Base-by-base conservation (phyloP, 1,140 invertebrate genomes). In the Potamilus streckersoni region DNA sequence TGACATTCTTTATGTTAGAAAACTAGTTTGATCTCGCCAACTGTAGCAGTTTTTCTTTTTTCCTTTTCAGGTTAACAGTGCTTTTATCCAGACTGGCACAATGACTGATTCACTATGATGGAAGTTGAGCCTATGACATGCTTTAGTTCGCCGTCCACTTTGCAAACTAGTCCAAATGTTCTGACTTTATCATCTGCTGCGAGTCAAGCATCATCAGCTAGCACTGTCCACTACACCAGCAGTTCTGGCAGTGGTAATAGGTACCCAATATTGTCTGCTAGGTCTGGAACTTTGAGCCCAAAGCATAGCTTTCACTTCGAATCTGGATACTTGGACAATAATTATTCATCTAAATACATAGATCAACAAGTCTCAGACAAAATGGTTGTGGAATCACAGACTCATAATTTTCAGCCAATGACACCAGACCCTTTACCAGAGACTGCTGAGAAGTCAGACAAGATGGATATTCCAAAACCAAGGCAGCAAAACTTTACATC, bases 71-170 rank as follows among this genome's bases (percentile, higher is more conserved):
- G n/a, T 71, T 38, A 27, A 75, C 20, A 61, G n/a, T 64, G 56
- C 20, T 69, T 60, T 20, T 60, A 70, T 63, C 64, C 75, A 49
- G 38, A 49, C 38, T 49, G 38, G 38, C 38, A 77, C 69, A 71
- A 77, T 77, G 75, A 65, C 69, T 56, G 62, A 58, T 63, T 73
- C 75, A 77, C 61, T 70, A 77, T 77, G 75, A 77, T 77, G 75
- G 75, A 77, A 61, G 73, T 77, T 60, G 70, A 77, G 14, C 69
- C 75, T 38, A 63, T 71, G 38, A 72, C 75, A 72, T 77, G 64
- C 68, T 77, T 77, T 77, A 77, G 75, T 68, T 38, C 68, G 11
- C 20, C 74, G 27, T 20, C 75, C 20, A 68, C 75, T 56, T 23
- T 77, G 61, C 75, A 49, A 49, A 49, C 38, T 11, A 49, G 38